Base-by-base conservation (phyloP, 2,888 invertebrate genomes). In the Aelia acuminata region DNA sequence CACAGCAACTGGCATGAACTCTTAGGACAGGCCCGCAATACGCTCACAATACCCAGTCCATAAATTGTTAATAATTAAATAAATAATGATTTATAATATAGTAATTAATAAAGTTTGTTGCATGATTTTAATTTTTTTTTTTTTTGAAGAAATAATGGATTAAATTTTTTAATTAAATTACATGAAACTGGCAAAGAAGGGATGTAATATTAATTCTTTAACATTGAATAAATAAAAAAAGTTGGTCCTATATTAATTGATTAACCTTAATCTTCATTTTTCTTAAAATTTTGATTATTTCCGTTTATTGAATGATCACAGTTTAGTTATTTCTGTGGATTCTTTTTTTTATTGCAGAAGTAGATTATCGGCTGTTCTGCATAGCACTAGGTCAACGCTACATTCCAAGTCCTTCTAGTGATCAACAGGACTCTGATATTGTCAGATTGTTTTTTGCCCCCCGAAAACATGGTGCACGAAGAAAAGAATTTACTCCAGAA, bases 291-390 rank as follows among this genome's bases (percentile, higher is more conserved):
- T 53, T n/a, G 18, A 35, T 70, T 70, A 18, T 70, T 70, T 70
- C 10, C n/a, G 53, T 50, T 53, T 53, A 53, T 53, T 10, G 22
- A 53, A 53, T 53, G 7, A 15, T 50, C 70, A 70, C n/a, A 3
- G 22, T 22, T n/a, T 53, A 53, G 43, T 48, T 31, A 89, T 48
- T 85, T 18, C 53, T 53, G 10, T 53, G n/a, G 0, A 35, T 63
- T 53, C 86, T 49, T 88, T 75, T n/a, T 47, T 89, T 26, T 89
- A 80, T 89, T 90, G 70, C 90, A 91, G 91, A 90, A 87, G 89
- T 89, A 89, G 91, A 92, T 88, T 92, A 92, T 89, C 91, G 92
- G 26, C 91, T 92, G 88, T 92, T 92, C 90, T 92, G 92, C 90
- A 92, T 92, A 89, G 91, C 91, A 63, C 89, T 92, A 70, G 90